Evolutionary conservation across 1,140 invertebrate genomes (phyloP).

Genomic region (Trigoniulus corallinus): DNA sequence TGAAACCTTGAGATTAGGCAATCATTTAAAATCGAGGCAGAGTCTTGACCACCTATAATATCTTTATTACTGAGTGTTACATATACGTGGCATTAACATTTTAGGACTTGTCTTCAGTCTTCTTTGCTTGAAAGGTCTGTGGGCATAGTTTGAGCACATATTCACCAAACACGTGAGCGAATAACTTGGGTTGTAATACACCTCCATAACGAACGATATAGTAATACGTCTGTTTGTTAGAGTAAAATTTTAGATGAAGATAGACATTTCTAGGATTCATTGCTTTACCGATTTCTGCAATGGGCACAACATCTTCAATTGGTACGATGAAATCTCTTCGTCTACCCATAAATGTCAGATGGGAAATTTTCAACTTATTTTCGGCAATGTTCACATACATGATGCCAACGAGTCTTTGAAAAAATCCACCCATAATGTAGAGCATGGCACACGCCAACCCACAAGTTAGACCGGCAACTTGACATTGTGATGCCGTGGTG

Average conservation of each 20-base stretch:
- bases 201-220: not conserved
- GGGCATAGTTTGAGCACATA: too few relatives aligned
- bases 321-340: not conserved
- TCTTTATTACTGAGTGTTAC: too few relatives aligned
- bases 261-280: not conserved
- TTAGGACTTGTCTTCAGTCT: too few relatives aligned
- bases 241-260: not conserved
- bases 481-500: not conserved
- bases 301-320: not conserved
- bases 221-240: not conserved
- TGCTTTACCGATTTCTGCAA: not conserved
- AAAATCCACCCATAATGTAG: not conserved
- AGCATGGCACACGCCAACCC: not conserved
- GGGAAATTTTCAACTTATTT: not conserved
- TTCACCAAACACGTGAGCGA: too few relatives aligned
- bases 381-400: not conserved
- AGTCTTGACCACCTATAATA: too few relatives aligned
- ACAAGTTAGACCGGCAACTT: too few relatives aligned
- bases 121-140: too few relatives aligned
- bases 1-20: too few relatives aligned
- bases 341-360: not conserved
- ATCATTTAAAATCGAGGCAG: too few relatives aligned
- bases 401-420: not conserved
- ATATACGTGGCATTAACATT: too few relatives aligned
- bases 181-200: not conserved